Evolutionary conservation across 2,888 invertebrate species (phyloP).

Genomic region (Catocala fraxini): DNA sequence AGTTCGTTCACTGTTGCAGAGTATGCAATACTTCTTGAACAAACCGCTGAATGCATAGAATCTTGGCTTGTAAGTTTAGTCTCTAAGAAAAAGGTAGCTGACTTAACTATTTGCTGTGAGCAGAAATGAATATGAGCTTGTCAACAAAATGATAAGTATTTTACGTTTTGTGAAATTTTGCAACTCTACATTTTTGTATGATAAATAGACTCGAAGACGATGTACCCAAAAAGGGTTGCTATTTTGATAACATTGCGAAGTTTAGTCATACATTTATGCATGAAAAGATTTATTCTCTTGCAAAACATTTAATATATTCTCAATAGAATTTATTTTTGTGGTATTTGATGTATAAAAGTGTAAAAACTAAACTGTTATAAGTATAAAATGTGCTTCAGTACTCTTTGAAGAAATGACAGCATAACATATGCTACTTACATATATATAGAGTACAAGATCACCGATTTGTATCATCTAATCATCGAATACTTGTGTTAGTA

Average conservation of each 20-base stretch:
- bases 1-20: no score
- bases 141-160: slow-evolving; percentile 32
- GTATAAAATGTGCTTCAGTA: no score
- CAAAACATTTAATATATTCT: slow-evolving; percentile 13
- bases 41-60: not conserved
- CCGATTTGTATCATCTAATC: no score
- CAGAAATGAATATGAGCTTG: slow-evolving; percentile 31
- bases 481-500: no score
- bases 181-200: slow-evolving; percentile 26
- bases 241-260: slow-evolving; percentile 28
- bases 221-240: slow-evolving; percentile 29
- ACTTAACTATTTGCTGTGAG: slow-evolving; percentile 20
- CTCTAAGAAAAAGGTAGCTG: slow-evolving; percentile 15
- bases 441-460: no score
- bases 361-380: no score
- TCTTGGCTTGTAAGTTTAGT: not conserved
- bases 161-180: slow-evolving; percentile 29
- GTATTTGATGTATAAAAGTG: no score
- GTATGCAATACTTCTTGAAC: not conserved
- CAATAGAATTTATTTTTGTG: slow-evolving; percentile 2
- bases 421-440: no score
- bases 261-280: slow-evolving; percentile 30
- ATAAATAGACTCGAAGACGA: slow-evolving; percentile 26
- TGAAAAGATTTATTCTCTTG: slow-evolving; percentile 18
- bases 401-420: no score